phyloP scores from a whole-genome alignment of 1,140 invertebrate species.

The Nephila pilipes region DNA sequence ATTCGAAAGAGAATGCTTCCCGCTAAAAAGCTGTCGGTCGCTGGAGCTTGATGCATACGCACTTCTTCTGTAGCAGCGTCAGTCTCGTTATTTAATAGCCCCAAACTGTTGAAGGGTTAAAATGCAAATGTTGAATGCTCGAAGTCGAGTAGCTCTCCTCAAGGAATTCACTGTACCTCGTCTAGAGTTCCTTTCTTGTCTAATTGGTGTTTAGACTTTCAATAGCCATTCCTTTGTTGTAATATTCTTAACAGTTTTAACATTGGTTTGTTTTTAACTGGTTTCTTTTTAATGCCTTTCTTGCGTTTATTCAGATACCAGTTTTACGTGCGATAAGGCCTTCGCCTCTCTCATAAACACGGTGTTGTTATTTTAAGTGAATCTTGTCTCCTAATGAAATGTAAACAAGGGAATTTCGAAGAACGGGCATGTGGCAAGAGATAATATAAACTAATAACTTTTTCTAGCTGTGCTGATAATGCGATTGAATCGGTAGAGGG shows the following conservation, averaged over 20 bases:
- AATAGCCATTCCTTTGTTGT: neutral
- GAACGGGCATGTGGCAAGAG: neutral
- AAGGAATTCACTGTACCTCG: too few species aligned
- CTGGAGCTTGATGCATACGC: too few species aligned
- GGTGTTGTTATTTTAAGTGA: neutral
- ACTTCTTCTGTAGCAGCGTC: too few species aligned
- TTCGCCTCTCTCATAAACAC: neutral
- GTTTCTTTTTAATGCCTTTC: neutral
- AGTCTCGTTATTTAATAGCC: too few species aligned
- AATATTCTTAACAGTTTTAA: neutral
- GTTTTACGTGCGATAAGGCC: neutral
- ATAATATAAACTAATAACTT: slow-evolving; percentile 9
- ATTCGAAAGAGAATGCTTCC: too few species aligned
- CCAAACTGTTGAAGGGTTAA: too few species aligned
- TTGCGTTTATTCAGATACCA: neutral
- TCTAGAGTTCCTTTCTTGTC: too few species aligned
- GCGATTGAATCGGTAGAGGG: neutral
- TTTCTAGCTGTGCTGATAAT: neutral
- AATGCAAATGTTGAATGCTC: too few species aligned
- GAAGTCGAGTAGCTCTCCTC: too few species aligned
- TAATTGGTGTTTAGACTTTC: too few species aligned
- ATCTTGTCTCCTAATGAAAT: neutral
- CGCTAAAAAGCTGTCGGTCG: too few species aligned
- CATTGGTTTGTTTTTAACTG: neutral
- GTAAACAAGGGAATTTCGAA: neutral